Evolutionary conservation across 2,113 vertebrate genomes (phyloP).

Genomic region (Myocastor coypus): DNA sequence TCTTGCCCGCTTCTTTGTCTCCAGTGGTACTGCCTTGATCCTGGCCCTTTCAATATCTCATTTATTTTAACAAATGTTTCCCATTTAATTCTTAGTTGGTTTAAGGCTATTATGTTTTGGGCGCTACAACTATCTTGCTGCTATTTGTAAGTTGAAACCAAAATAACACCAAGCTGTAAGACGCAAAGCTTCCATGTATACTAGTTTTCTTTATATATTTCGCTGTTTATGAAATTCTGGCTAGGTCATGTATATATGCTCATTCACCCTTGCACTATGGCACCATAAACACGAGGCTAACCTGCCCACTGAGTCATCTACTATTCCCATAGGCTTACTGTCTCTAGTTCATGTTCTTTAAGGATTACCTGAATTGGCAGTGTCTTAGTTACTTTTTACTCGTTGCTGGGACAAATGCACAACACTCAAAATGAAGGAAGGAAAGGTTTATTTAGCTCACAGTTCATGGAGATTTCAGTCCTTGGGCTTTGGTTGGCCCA

Average conservation of each 20-base stretch:
- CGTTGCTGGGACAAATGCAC: no score
- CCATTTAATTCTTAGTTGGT: neutral
- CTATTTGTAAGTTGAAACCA: slow-evolving; percentile 54
- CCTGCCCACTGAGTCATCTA: neutral
- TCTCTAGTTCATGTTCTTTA: neutral
- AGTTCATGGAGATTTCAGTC: no score
- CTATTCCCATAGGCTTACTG: neutral
- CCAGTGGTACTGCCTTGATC: neutral
- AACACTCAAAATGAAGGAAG: no score
- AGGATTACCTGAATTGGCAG: neutral
- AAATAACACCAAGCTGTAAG: slow-evolving; percentile 30
- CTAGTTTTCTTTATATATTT: slow-evolving; percentile 12
- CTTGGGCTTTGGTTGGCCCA: no score
- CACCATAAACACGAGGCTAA: neutral
- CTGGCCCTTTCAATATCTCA: neutral
- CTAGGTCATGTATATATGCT: neutral
- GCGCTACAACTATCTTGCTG: neutral
- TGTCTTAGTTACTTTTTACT: no score
- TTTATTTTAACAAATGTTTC: neutral
- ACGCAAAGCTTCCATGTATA: slow-evolving; percentile 9
- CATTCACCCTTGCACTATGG: neutral
- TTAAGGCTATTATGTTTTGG: neutral
- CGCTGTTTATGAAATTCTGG: slow-evolving; percentile 17
- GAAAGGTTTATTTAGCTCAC: no score
- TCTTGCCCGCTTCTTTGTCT: slow-evolving; percentile 25